phyloP scores from a whole-genome alignment of 2,113 vertebrate genomes.

The Halcyon senegalensis region DNA sequence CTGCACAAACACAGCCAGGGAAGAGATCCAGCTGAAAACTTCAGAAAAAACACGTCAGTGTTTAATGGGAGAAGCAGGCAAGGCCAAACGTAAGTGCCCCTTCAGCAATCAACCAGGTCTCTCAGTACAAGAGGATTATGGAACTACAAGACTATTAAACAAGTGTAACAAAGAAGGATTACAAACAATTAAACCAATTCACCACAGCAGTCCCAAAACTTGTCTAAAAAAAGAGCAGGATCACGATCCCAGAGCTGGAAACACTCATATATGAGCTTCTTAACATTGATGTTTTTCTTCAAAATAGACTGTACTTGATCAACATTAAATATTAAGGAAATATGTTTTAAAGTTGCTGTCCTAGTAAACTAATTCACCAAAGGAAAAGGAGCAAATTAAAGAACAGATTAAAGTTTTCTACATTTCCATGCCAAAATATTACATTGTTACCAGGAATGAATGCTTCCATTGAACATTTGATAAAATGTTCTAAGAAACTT shows the following conservation, averaged over 20 bases:
- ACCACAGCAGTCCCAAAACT: not conserved
- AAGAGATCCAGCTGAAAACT: not conserved
- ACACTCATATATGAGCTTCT: not conserved
- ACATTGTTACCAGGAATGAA: not conserved
- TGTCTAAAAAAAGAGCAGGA: not conserved
- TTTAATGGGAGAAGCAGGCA: not conserved
- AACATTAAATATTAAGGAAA: not conserved
- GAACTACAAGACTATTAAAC: not conserved
- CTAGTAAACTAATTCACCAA: not conserved
- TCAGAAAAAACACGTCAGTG: not conserved
- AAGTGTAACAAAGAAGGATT: not conserved
- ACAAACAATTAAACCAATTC: not conserved
- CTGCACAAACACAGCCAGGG: not conserved
- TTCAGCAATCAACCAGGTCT: not conserved
- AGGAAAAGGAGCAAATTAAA: not conserved
- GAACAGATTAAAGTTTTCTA: not conserved
- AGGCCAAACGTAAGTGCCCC: not conserved
- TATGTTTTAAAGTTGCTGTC: not conserved
- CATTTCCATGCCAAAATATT: not conserved
- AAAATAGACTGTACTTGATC: not conserved
- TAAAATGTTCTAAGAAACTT: not conserved
- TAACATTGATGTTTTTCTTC: not conserved
- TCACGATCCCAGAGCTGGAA: not conserved
- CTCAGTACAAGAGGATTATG: not conserved
- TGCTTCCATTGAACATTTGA: not conserved